Conservation (phyloP, 2,888 invertebrate genomes). For the Thymelicus lineola region DNA sequence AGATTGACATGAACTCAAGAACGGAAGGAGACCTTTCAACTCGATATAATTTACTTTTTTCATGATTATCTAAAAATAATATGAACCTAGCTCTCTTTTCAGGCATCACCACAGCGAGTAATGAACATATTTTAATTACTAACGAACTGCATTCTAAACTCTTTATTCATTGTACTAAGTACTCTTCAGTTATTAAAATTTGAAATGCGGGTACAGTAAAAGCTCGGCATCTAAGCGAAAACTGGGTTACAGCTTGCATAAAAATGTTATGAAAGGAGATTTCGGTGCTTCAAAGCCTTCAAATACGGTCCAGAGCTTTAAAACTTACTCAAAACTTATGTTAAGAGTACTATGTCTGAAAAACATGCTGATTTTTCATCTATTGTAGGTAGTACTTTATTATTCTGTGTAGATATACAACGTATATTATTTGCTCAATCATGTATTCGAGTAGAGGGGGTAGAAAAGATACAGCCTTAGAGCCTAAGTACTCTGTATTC, state of each 20-base stretch:
- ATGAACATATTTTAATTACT: background rate
- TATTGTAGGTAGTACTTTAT: no score
- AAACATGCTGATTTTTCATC: no score
- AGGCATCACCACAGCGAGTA: background rate
- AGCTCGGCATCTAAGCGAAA: constrained; percentile 2
- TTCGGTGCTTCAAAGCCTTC: constrained; percentile 12
- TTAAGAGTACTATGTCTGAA: no score
- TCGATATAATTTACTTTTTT: no score
- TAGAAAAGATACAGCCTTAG: no score
- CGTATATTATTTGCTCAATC: no score
- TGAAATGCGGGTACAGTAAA: constrained; percentile 14
- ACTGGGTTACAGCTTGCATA: constrained; percentile 22
- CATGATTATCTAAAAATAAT: no score
- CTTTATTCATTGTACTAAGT: constrained; percentile 9
- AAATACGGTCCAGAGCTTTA: constrained; percentile 6
- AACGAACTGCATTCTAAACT: background rate
- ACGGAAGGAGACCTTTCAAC: no score
- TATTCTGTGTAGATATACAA: no score
- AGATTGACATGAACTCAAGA: no score
- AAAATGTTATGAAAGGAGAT: constrained; percentile 9
- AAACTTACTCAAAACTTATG: background rate
- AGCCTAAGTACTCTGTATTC: no score
- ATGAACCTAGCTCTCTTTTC: background rate
- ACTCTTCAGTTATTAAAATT: constrained; percentile 20
- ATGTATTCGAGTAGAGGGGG: no score